A percentile compares a stretch with the other conserved stretches of the same genome.
Conservation (phyloP, 2,888 invertebrate genomes). For the Drosophila robusta region DNA sequence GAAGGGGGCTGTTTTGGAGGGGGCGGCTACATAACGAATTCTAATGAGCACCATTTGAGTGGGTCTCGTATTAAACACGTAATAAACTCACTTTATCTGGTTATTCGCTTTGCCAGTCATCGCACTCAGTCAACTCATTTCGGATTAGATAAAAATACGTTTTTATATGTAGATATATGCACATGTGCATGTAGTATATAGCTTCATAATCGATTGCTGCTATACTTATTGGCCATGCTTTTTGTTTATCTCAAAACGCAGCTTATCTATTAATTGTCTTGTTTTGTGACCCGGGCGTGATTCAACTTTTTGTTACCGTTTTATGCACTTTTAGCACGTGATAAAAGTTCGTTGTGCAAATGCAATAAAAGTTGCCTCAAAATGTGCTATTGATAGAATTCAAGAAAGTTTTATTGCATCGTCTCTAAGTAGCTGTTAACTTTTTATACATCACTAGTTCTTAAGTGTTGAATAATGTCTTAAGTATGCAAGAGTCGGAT, state of each 20-base stretch:
- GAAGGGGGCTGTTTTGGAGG: not conserved
- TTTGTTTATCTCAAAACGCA: constrained; percentile 11
- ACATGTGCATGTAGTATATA: constrained; percentile 3
- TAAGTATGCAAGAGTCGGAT: no score
- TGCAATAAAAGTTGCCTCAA: not conserved
- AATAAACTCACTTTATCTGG: constrained; percentile 46
- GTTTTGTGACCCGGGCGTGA: constrained; percentile 34
- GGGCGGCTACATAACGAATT: not conserved
- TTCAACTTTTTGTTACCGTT: constrained; percentile 25
- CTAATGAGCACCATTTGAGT: constrained; percentile 35
- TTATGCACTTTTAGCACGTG: constrained; percentile 32
- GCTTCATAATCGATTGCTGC: constrained; percentile 35
- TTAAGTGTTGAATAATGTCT: no score
- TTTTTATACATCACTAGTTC: no score
- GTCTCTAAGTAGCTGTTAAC: no score
- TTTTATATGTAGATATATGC: constrained; percentile 2
- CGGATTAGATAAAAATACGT: constrained; percentile 45
- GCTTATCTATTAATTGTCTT: constrained; percentile 52
- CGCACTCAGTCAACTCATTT: constrained; percentile 36
- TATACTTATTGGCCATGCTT: constrained; percentile 27
- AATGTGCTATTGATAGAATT: not conserved
- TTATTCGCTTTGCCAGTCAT: constrained; percentile 26
- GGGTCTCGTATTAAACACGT: constrained; percentile 44
- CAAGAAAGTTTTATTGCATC: not conserved
- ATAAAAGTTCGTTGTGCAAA: constrained; percentile 4